phyloP scores from a whole-genome alignment of 1,140 invertebrate genomes.

The Periplaneta americana region DNA sequence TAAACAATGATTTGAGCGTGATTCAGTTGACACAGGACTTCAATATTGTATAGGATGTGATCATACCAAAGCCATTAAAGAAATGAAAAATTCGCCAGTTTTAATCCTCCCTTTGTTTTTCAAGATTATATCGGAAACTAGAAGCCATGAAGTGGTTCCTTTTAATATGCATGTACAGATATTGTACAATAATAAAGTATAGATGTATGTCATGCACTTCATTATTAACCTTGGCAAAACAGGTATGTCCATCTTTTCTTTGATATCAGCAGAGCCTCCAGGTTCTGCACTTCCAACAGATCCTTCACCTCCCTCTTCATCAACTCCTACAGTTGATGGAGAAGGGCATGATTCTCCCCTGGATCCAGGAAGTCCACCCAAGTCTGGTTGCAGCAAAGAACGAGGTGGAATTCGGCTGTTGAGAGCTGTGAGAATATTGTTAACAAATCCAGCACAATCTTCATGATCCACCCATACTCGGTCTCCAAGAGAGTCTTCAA shows the following conservation, averaged over 20 bases:
- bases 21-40: too few species aligned
- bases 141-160: too few species aligned
- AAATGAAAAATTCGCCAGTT: too few species aligned
- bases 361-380: constrained; percentile 33
- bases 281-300: constrained; percentile 8
- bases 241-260: constrained; percentile 19
- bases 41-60: too few species aligned
- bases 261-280: not conserved
- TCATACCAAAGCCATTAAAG: too few species aligned
- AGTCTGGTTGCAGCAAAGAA: constrained; percentile 51
- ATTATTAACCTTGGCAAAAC: constrained; percentile 18
- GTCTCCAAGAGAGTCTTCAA: constrained; percentile 91
- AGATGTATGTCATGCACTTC: too few species aligned
- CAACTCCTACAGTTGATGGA: constrained; percentile 43
- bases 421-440: constrained; percentile 88
- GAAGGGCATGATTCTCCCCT: constrained; percentile 28
- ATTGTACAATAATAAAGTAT: too few species aligned
- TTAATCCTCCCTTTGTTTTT: too few species aligned
- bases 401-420: constrained; percentile 70
- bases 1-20: too few species aligned
- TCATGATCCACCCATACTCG: constrained; percentile 89
- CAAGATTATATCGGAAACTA: too few species aligned
- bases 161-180: too few species aligned
- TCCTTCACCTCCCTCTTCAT: constrained; percentile 28
- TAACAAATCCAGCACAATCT: constrained; percentile 86